A percentile compares a stretch with the other conserved stretches of the same genome.
Conservation (phyloP, 2,888 invertebrate species). For the Phortica magna region DNA sequence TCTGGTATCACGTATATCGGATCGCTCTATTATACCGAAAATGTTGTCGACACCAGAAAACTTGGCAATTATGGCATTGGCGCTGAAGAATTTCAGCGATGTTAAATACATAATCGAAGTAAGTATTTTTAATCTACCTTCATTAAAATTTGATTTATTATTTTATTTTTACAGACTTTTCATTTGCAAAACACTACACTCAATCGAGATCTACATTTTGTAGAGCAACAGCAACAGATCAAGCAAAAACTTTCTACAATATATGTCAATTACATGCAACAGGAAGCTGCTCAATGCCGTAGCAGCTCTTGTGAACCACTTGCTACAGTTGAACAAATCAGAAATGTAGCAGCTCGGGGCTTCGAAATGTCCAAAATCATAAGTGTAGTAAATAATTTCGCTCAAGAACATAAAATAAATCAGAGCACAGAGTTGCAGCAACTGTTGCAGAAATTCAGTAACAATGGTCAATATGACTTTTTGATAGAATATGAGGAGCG, state of each 20-base stretch:
- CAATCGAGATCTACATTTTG: constrained; percentile 84
- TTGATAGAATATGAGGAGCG: constrained; percentile 71
- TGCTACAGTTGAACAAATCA: constrained; percentile 77
- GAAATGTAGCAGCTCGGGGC: constrained; percentile 80
- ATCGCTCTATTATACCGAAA: constrained; percentile 74
- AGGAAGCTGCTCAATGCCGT: constrained; percentile 52
- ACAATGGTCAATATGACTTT: constrained; percentile 68
- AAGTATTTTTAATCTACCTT: constrained; percentile 56
- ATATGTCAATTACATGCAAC: constrained; percentile 70
- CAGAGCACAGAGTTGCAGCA: constrained; percentile 62
- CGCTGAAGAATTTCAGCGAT: constrained; percentile 85
- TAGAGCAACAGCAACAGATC: constrained; percentile 81
- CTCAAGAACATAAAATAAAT: constrained; percentile 70
- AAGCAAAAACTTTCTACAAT: constrained; percentile 73
- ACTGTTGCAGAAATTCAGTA: constrained; percentile 66
- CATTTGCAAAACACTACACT: constrained; percentile 83
- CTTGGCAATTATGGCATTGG: constrained; percentile 87
- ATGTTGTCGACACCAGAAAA: constrained; percentile 88
- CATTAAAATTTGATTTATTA: background rate
- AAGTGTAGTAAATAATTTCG: constrained; percentile 82
- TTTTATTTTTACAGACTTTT: constrained; percentile 81
- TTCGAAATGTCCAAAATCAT: constrained; percentile 82
- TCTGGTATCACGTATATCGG: constrained; percentile 42
- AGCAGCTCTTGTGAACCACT: constrained; percentile 51
- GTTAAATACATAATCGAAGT: constrained; percentile 90